phyloP scores from a whole-genome alignment of 1,140 invertebrate species.

The Bombus picipes region DNA sequence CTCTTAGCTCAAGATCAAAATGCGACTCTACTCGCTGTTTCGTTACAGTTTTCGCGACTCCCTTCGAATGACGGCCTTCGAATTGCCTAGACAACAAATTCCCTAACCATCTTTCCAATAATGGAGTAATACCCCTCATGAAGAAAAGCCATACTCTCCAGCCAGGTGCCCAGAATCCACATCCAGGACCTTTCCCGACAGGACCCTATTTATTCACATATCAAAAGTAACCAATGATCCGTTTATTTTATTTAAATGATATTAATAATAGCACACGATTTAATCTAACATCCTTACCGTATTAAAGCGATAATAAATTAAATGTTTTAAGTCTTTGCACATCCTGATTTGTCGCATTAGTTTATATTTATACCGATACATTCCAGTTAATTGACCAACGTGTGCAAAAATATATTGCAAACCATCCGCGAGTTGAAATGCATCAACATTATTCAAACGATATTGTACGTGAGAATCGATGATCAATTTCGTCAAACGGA shows the following conservation, averaged over 20 bases:
- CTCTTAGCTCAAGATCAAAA: slow-evolving; percentile 98
- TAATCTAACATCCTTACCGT: slow-evolving; percentile 83
- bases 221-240: not conserved
- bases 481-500: slow-evolving; percentile 98
- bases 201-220: slow-evolving; percentile 85
- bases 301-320: slow-evolving; percentile 99
- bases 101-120: slow-evolving; percentile 98
- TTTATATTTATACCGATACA: slow-evolving; percentile 99
- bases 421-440: slow-evolving; percentile 98
- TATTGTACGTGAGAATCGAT: slow-evolving; percentile 99
- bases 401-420: slow-evolving; percentile 99
- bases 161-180: slow-evolving; percentile 99
- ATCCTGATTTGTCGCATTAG: slow-evolving; percentile 99
- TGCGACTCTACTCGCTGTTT: slow-evolving; percentile 99
- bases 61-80: slow-evolving; percentile 99
- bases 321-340: slow-evolving; percentile 99
- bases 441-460: slow-evolving; percentile 99
- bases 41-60: slow-evolving; percentile 99
- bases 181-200: slow-evolving; percentile 99
- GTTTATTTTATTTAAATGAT: not conserved
- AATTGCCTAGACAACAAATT: slow-evolving; percentile 99
- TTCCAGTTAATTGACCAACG: slow-evolving; percentile 99
- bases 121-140: slow-evolving; percentile 98
- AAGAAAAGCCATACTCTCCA: slow-evolving; percentile 99
- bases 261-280: not conserved